These are phyloP conservation scores for Cyclopterus lumpus DNA, from an alignment of 2,797 vertebrate genomes.

Conservation along the genomic window DNA sequence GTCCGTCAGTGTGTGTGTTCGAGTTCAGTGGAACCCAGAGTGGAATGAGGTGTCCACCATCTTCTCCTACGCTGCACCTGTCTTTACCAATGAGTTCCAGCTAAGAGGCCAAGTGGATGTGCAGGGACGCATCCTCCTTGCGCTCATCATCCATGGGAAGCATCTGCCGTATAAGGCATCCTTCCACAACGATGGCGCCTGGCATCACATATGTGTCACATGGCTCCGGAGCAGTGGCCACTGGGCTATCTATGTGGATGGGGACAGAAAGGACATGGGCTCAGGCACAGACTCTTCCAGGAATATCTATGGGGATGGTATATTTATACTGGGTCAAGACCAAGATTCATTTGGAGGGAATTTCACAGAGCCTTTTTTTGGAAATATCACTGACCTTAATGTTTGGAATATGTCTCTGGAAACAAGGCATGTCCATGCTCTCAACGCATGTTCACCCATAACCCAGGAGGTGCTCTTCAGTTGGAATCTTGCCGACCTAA, in stretches of 20 bases:
- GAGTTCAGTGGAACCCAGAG: constrained; percentile 87
- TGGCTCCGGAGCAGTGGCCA: constrained; percentile 82
- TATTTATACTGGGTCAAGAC: constrained; percentile 92
- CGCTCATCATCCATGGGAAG: constrained; percentile 89
- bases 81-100: constrained; percentile 91
- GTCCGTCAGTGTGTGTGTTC: constrained; percentile 85
- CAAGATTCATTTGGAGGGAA: constrained; percentile 92
- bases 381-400: constrained; percentile 89
- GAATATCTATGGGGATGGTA: constrained; percentile 83
- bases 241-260: constrained; percentile 89
- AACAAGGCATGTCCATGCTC: constrained; percentile 73
- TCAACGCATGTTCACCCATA: constrained; percentile 75
- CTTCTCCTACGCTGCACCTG: constrained; percentile 88
- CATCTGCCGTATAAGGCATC: constrained; percentile 87
- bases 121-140: constrained; percentile 81
- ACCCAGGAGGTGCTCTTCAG: constrained; percentile 77
- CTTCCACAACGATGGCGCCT: constrained; percentile 83
- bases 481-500: constrained; percentile 78
- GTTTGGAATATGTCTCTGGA: constrained; percentile 85
- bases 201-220: constrained; percentile 91
- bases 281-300: constrained; percentile 67
- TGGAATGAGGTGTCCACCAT: constrained; percentile 83
- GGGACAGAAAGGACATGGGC: constrained; percentile 78
- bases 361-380: constrained; percentile 92
- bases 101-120: constrained; percentile 84